Evolutionary conservation across 2,113 vertebrate genomes (phyloP), one percentile per base, ranked within the genome.

Genomic region (Odontophorus gujanensis): DNA sequence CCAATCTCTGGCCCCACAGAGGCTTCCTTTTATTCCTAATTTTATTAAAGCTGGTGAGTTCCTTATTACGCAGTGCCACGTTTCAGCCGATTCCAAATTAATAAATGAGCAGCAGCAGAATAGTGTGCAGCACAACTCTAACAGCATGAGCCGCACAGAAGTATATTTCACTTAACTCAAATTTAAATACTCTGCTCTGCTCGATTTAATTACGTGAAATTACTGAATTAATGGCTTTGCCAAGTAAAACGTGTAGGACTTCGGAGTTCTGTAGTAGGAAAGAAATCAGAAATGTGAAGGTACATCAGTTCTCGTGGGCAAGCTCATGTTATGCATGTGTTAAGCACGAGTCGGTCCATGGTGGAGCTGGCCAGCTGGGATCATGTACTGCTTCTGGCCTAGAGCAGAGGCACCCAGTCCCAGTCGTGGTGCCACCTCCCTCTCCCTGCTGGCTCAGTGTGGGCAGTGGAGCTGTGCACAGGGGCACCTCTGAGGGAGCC

Each of bases 161-260:
- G 92, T 95, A 86, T 96, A 95, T 97, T 96, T 95, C 95, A 94
- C 95, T 97, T 95, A 97, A 90, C 88, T 97, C 76, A 93, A 84
- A 84, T 96, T 96, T 95, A 95, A 97, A 94, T 94, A 90, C 90
- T 95, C 85, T 72, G 65, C 90, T 96, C 96, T 95, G 82, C 95
- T 95, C 87, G 1, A 93, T 96, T 95, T 97, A 96, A 97, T 97
- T 95, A 95, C 65, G 93, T 88, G 94, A 93, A 96, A 96, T 97
- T 96, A 95, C 92, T 90, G 94, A 96, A 95, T 97, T 95, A 97
- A 95, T 92, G 94, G 94, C 92, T 95, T 96, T 96, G 87, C 96
- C 92, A 94, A 95, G 87, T 72, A 80, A 95, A 95, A 96, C 8
- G 8, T 93, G 82, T 94, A 94, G 85, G 85, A 83, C 73, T 85